These are phyloP conservation scores for Idris sp. DNA, from an alignment of 1,140 invertebrate species.

Conservation along the genomic window DNA sequence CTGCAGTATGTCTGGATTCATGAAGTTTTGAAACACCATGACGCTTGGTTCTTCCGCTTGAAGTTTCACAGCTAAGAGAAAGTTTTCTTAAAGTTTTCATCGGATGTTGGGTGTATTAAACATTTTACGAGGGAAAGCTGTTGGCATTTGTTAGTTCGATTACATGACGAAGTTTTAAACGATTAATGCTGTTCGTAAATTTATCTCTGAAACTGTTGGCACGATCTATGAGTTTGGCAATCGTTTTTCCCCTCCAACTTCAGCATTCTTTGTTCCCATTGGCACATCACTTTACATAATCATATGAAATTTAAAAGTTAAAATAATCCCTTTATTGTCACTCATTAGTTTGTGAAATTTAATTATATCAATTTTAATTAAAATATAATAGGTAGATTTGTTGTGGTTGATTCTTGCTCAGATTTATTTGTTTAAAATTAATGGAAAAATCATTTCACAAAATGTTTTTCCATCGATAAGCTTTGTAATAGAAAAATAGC, in stretches of 20 bases:
- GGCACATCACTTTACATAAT: no score
- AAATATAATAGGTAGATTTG: no score
- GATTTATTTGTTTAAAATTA: no score
- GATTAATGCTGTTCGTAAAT: constrained; percentile 59
- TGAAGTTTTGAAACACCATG: constrained; percentile 59
- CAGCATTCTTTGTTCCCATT: constrained; percentile 8
- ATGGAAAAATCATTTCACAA: no score
- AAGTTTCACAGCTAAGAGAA: constrained; percentile 45
- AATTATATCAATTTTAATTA: no score
- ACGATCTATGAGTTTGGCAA: constrained; percentile 25
- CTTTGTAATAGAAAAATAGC: no score
- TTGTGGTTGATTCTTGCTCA: no score
- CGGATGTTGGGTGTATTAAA: constrained; percentile 60
- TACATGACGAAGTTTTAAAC: constrained; percentile 58
- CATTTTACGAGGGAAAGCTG: constrained; percentile 53
- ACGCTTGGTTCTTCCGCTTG: constrained; percentile 58
- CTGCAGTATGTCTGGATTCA: constrained; percentile 44
- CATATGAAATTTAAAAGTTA: no score
- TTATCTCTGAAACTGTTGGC: constrained; percentile 44
- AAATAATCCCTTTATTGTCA: no score
- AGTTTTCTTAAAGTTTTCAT: constrained; percentile 59
- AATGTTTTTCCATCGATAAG: no score
- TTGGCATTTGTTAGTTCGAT: constrained; percentile 56
- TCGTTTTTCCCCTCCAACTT: constrained; percentile 13
- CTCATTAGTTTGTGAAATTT: no score